Base-by-base conservation (phyloP, 2,888 invertebrate genomes). In the Pasiphila rectangulata region DNA sequence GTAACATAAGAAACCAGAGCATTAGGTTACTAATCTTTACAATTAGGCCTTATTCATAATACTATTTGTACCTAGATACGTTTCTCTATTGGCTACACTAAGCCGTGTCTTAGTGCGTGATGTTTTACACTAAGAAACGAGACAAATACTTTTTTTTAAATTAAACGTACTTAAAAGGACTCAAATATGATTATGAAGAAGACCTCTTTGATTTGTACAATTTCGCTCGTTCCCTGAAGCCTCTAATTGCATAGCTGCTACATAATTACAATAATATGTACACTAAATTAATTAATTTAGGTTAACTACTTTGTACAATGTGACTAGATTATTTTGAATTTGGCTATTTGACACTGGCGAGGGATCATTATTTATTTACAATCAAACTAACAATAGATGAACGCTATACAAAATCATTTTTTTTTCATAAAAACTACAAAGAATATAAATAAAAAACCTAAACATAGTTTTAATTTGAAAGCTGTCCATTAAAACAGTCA, bases 221-320 rank as follows among this genome's bases (percentile, higher is more conserved):
- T 27, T 19, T 20, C 40, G 53, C 54, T 50, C 47, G 50, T 57
- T 54, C 30, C 39, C 40, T 54, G 53, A 52, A 52, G 52, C 50
- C 57, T 61, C 57, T 56, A 69, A 72, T 72, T 73, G 68, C 71
- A 51, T 60, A 60, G 55, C 57, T 51, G 60, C 30, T 41, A 35
- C 10, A n/a, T 36, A 43, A 10, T 66, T 75, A 72, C 38, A 61
- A 59, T 67, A 63, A 57, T 56, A 58, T 72, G 66, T 73, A 75
- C 73, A 75, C 13, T 42, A 51, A 50, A 30, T 54, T 56, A 61
- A 67, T 64, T 54, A 63, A 51, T 54, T 64, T 63, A 72, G 48
- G 60, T 52, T 59, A 61, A 56, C 72, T 83, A 83, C 72, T 87
- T 83, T 87, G 85, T 86, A 86, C 87, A 87, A 57, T 73, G 78